Evolutionary conservation across 1,140 invertebrate genomes (phyloP).

Genomic region (Nautilus pompilius): DNA sequence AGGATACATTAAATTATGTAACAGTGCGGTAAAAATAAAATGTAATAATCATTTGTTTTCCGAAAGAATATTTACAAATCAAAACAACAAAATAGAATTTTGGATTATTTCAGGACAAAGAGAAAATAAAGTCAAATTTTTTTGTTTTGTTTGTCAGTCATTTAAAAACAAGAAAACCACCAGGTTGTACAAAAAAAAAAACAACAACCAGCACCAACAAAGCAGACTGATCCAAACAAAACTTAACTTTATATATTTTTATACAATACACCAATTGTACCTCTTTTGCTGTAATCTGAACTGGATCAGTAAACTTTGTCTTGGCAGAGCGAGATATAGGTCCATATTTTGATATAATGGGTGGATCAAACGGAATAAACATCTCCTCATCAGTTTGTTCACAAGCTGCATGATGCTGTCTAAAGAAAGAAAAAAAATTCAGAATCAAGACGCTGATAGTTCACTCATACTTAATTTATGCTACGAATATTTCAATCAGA

Average conservation of each 20-base stretch:
- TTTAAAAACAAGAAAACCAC: not conserved
- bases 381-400: constrained; percentile 63
- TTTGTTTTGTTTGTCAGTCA: not conserved
- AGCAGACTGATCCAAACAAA: not conserved
- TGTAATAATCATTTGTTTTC: too few species aligned
- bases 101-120: too few species aligned
- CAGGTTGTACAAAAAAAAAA: not conserved
- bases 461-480: not conserved
- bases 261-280: constrained; percentile 1
- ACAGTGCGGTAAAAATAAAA: too few species aligned
- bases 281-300: constrained; percentile 47
- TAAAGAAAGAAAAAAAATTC: constrained; percentile 1
- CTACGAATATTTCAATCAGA: too few species aligned
- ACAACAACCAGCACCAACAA: not conserved
- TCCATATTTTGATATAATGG: constrained; percentile 72
- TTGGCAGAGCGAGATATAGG: constrained; percentile 70
- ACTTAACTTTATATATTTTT: not conserved
- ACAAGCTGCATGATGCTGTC: not conserved
- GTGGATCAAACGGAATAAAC: constrained; percentile 72
- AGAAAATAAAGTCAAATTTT: too few species aligned
- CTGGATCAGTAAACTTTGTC: constrained; percentile 41
- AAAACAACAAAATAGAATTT: too few species aligned
- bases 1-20: too few species aligned
- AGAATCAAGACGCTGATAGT: not conserved
- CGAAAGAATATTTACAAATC: too few species aligned